Base-by-base conservation (phyloP, 2,797 vertebrate genomes). In the Peromyscus eremicus region DNA sequence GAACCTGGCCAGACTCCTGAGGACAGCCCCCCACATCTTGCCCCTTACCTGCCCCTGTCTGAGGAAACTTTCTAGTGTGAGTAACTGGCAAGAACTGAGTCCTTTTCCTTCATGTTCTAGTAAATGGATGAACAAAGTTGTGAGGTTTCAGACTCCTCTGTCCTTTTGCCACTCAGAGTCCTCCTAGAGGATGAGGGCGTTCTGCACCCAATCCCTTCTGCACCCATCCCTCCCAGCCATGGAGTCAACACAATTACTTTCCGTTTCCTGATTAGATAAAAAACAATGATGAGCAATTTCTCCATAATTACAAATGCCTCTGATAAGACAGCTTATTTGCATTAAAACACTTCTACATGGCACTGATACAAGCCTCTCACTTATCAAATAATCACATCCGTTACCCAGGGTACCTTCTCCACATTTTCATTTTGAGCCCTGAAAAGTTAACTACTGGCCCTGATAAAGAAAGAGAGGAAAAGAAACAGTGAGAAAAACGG, bases 241-340 rank as follows among this genome's bases (percentile, higher is more conserved):
- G 37, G 60, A 64, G 27, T 75, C 62, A 79, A 49, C 66, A 19
- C 79, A 92, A 64, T 90, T 55, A 4, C 37, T 93, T 43, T 64
- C 34, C 16, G n/a, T 94, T 77, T 98, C 71, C 64, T 93, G 84
- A 89, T 94, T 70, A 76, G 91, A 82, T 16, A 57, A 40, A 92
- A 92, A 97, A 95, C 92, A 86, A 57, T 68, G 93, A 93, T 66
- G 92, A 80, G 89, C 64, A 91, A 94, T 94, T 97, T 92, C 70
- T 96, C 87, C 71, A 82, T 93, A 82, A 97, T 94, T 92, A 96
- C 66, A 93, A 94, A 84, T 60, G 71, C 66, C 71, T 77, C 66
- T 94, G 93, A 94, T 91, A 92, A 97, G 77, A 89, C 6, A 86
- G 79, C 89, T 95, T 87, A 94, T 92, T 95, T 68, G 82, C 83